A percentile compares a stretch with the other conserved stretches of the same genome.
Evolutionary conservation across 2,888 invertebrate genomes (phyloP).

Genomic region (Oasisia sp.): DNA sequence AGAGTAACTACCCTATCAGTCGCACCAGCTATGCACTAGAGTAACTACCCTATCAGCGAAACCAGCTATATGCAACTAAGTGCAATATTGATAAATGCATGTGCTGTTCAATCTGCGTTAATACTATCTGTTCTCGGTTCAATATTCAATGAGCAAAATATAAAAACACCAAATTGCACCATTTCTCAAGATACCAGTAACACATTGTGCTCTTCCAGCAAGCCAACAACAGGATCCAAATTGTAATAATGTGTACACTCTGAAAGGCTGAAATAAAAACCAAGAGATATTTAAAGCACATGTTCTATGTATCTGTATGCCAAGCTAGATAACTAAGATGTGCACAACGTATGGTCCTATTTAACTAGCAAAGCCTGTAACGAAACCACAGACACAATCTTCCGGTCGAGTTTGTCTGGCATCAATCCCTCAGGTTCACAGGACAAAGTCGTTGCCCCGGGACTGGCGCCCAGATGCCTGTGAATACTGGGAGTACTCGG

Average conservation of each 20-base stretch:
- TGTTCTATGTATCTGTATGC: background rate
- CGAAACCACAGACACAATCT: background rate
- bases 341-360: background rate
- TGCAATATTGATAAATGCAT: background rate
- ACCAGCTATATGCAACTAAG: background rate
- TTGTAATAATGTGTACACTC: background rate
- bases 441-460: constrained; percentile 38
- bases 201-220: background rate
- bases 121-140: background rate
- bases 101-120: background rate
- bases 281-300: background rate
- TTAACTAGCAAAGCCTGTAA: background rate
- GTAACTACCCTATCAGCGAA: background rate
- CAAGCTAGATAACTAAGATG: background rate
- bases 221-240: background rate
- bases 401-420: background rate
- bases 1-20: background rate
- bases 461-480: constrained; percentile 37
- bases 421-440: constrained; percentile 23
- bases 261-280: background rate
- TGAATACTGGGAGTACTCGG: constrained; percentile 38
- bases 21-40: background rate
- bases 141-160: background rate
- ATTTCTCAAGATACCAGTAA: background rate
- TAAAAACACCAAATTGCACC: background rate